Conservation (phyloP, 2,888 invertebrate species). For the Temnothorax rugatulus region DNA sequence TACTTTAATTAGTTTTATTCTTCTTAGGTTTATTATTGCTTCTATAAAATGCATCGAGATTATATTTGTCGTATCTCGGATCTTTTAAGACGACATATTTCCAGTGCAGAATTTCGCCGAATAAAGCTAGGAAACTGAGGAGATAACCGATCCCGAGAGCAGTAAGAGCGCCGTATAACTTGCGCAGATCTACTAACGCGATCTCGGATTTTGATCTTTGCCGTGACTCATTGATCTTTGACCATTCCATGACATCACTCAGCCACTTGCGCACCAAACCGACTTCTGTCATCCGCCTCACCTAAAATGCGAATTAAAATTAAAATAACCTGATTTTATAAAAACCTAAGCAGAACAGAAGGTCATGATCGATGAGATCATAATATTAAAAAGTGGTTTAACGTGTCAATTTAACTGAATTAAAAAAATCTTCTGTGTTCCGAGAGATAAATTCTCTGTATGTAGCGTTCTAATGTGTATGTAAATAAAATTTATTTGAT, state of each 20-base stretch:
- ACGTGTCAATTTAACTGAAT: neutral
- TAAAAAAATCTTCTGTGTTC: neutral
- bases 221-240: conserved; percentile 87
- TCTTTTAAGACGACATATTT: conserved; percentile 89
- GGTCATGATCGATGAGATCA: too few species aligned
- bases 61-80: conserved; percentile 92
- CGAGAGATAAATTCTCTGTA: neutral
- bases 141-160: conserved; percentile 91
- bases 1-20: neutral
- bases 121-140: conserved; percentile 88
- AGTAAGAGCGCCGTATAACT: conserved; percentile 92
- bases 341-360: too few species aligned
- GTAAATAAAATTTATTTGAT: neutral
- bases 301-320: conserved; percentile 69
- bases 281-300: conserved; percentile 91
- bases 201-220: conserved; percentile 88
- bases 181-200: conserved; percentile 92
- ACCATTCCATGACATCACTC: conserved; percentile 90
- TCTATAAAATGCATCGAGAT: conserved; percentile 87
- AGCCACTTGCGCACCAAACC: conserved; percentile 94
- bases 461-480: neutral
- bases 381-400: neutral
- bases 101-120: conserved; percentile 91
- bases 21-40: conserved; percentile 39
- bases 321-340: neutral